Base-by-base conservation (phyloP, 2,113 vertebrate species). In the Semicossyphus pulcher region DNA sequence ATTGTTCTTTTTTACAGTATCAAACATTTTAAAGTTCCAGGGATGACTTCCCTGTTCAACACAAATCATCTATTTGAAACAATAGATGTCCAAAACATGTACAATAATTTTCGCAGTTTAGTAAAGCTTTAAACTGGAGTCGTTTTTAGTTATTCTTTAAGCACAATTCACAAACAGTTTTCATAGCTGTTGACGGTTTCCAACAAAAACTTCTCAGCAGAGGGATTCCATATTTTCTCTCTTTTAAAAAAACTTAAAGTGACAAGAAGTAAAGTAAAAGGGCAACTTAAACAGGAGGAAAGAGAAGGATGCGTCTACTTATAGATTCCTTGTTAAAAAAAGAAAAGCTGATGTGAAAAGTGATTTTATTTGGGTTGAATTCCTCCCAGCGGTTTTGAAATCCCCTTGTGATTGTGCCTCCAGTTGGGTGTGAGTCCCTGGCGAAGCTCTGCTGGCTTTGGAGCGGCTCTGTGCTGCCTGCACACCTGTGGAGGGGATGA, bases 11-110 rank as follows among this genome's bases (percentile, higher is more conserved):
- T 98, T 96, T 97, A 98, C 96, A 98, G 87, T 97, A 97, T 97
- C 94, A 95, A 97, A 97, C 95, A 96, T 83, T 87, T 87, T 92
- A 94, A 83, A 77, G 92, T 94, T 88, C 92, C 94, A 95, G 94
- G 93, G 95, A 95, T 5, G 58, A 89, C 36, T 86, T 94, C 95
- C 94, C 95, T 90, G 94, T 94, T 92, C 91, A 91, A 91, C 95
- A 95, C 95, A 95, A 95, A 95, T 92, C 96, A 97, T 96, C 97
- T 98, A 97, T 98, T 98, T 98, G 94, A 97, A 99, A 98, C 97
- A 97, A 97, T 97, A 97, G 97, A 98, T 95, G 96, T 92, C 84
- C 69, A 84, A 92, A 93, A 88, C 93, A 95, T 95, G 92, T 95
- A 96, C 95, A 97, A 93, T 92, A 90, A 94, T 94, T 95, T 94